Base-by-base conservation (phyloP, 2,888 invertebrate species). In the Tachina lurida region DNA sequence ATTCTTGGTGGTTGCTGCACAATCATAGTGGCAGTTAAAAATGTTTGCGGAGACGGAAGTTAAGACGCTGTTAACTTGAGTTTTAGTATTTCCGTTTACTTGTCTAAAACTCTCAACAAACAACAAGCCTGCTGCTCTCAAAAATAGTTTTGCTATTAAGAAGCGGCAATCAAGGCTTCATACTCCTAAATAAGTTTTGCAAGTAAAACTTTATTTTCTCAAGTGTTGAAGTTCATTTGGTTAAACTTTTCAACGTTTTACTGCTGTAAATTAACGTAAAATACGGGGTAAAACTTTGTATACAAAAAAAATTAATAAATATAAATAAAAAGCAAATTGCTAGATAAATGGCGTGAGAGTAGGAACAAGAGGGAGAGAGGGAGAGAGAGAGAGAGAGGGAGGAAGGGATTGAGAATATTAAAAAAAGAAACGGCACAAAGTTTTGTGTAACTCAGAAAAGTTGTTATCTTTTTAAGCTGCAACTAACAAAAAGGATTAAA, bases 11-110 rank as follows among this genome's bases (percentile, higher is more conserved):
- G 12, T 67, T 74, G 31, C 60, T 54, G 10, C 31, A 60, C 67
- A 19, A 22, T 68, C 58, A 43, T 10, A 31, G 49, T 79, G 49
- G 60, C 58, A 73, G 58, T 67, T 80, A n/a, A 19, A 39, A 67
- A 68, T 80, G 68, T 76, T 68, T 80, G 19, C 56, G 67, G 17
- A 76, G 73, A 74, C 75, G 86, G 86, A 86, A 83, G 79, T 76
- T 67, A 80, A 58, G 22, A 75, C 79, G 79, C 76, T 83, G 76
- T 76, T 86, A 76, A 67, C 76, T 73, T 76, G 19, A 86, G 86
- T 86, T 86, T 75, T 83, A 76, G 79, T 76, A 83, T 83, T 79
- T 86, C 86, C 86, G 86, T 68, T 86, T 86, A 49, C 83, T 86
- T 76, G 83, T 84, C 83, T 78, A 70, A 67, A 62, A 81, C 75